Conservation (phyloP, 1,140 invertebrate genomes). For the Tachypleus tridentatus region DNA sequence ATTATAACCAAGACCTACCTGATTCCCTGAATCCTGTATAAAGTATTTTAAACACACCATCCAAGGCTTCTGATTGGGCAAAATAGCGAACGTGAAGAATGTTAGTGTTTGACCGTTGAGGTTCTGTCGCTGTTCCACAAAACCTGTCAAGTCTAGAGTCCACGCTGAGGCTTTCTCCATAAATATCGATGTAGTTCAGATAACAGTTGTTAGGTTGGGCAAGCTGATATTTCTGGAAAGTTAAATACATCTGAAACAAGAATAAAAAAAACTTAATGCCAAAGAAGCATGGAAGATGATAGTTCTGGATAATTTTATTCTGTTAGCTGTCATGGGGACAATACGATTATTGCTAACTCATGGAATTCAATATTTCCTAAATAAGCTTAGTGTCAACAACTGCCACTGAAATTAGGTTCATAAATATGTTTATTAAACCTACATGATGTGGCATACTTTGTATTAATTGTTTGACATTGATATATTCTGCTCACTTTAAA, state of each 20-base stretch:
- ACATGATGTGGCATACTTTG: no score
- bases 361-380: no score
- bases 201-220: conserved; percentile 67
- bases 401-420: no score
- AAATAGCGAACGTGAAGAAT: conserved; percentile 56
- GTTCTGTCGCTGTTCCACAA: conserved; percentile 64
- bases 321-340: no score
- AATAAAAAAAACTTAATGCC: no score
- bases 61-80: conserved; percentile 46
- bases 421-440: no score
- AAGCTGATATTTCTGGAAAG: conserved; percentile 52
- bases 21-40: conserved; percentile 57
- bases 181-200: conserved; percentile 70
- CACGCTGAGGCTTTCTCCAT: conserved; percentile 47
- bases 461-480: no score
- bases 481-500: no score
- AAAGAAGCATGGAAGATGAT: no score
- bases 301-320: no score
- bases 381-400: no score
- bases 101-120: conserved; percentile 35
- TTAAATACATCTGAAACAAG: conserved; percentile 50
- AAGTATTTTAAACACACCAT: conserved; percentile 52
- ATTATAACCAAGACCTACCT: background rate
- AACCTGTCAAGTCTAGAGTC: conserved; percentile 19
- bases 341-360: no score